Evolutionary conservation across 2,797 vertebrate genomes (phyloP), one percentile per base, ranked within the genome.

Genomic region (Margarornis squamiger): DNA sequence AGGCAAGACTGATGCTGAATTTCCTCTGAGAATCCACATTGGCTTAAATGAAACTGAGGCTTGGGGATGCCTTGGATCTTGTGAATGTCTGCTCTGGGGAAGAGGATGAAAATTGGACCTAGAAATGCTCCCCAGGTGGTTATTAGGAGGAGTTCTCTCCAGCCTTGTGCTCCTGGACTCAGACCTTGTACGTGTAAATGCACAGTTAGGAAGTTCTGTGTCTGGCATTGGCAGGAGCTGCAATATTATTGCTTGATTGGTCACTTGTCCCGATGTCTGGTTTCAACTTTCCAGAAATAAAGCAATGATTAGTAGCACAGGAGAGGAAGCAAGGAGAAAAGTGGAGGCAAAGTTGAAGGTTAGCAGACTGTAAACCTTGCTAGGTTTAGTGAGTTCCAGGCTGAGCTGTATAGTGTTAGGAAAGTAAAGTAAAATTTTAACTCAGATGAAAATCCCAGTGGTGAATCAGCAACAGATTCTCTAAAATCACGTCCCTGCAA

Each of bases 361-460:
- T 67, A 92, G 62, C 59, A 86, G 79, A 65, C 62, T 78, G 76
- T 73, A 91, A 92, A 84, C 73, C 20, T 58, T 38, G 10, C 45
- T 85, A 46, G 3, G 30, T 32, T 92, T 73, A 24, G 30, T 72
- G 77, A 80, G 21, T 32, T 90, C 43, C 76, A 41, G 66, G 52
- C 63, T 93, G 58, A 73, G 36, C 39, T 3, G 1, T 21, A 21
- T 23, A n/a, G 30, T n/a, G 59, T 66, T 71, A 80, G 71, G 86
- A 93, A 92, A 88, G 45, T n/a, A n/a, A 79, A 90, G 89, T 86
- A 70, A 95, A 81, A 93, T 73, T 92, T 92, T 96, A 96, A 95
- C 83, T 55, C 57, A 16, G 54, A 63, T 4, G n/a, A 71, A 92
- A 81, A 59, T 57, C 59, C 43, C n/a, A 51, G 52, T 26, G 32